Base-by-base conservation (phyloP, 2,888 invertebrate species). In the Noctuana brunneofusca region DNA sequence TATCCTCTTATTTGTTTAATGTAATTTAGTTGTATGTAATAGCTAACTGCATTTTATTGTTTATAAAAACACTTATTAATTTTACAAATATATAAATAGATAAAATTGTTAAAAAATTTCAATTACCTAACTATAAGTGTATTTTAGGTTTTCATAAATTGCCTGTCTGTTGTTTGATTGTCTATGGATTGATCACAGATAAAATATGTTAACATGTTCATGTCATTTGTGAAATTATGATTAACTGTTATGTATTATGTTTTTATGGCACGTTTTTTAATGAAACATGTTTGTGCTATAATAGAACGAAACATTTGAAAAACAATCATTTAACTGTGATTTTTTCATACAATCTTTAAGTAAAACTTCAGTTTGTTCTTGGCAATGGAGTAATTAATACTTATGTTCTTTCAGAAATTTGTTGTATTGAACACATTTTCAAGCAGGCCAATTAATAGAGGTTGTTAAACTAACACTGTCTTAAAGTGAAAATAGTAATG, bases 41-140 rank as follows among this genome's bases (percentile, higher is more conserved):
- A 8, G 24, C 14, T 49, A 49, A 49, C 49, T 24, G 24, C 24
- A 49, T 49, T 49, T 24, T 49, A n/a, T 49, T 16, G 43, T 46
- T 46, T 46, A 46, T 41, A 41, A 41, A 41, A n/a, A 16, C 18
- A 46, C 3, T 41, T 41, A 41, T 14, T 41, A 11, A 14, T 41
- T 16, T 14, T 3, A 20, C 9, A 46, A 16, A 8, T 1, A 18
- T 46, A 46, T 16, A n/a, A 24, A 12, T 49, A 24, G 20, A 16
- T 46, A 11, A 5, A 16, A 46, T 20, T 46, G 43, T 46, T 46
- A 20, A 46, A 11, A n/a, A 3, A 8, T 46, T 46, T 46, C 11
- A 1, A 20, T 16, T 35, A 35, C 27, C 8, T 27, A 27, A 8
- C n/a, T n/a, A 12, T 9, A 2, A 32, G 11, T 12, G 0, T 41